Conservation (phyloP, 2,113 vertebrate species). For the Pogona vitticeps region DNA sequence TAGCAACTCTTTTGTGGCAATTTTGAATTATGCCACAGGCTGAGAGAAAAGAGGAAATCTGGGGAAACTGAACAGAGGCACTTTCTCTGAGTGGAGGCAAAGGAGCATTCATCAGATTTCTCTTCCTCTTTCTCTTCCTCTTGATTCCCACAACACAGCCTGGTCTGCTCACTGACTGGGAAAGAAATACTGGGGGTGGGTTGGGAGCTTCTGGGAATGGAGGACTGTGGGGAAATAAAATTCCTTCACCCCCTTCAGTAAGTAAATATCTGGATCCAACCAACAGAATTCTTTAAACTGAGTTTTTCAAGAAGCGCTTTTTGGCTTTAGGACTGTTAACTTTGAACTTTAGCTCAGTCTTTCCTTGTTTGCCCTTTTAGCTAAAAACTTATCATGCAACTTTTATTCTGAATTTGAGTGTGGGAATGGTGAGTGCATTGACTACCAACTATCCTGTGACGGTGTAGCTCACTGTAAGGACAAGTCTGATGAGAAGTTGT, state of each 20-base stretch:
- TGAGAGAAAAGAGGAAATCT: neutral
- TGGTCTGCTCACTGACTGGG: neutral
- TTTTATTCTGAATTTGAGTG: constrained; percentile 94
- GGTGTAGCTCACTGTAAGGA: constrained; percentile 94
- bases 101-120: neutral
- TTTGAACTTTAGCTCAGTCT: neutral
- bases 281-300: neutral
- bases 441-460: constrained; percentile 93
- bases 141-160: neutral
- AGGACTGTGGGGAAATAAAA: neutral
- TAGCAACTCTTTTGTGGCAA: neutral
- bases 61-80: neutral
- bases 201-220: neutral
- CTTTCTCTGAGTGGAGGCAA: neutral
- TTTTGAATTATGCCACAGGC: neutral
- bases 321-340: neutral
- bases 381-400: constrained; percentile 93
- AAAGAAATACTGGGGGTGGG: too few relatives aligned
- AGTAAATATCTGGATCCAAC: neutral
- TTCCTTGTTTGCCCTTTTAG: constrained; percentile 70
- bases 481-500: constrained; percentile 96
- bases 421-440: constrained; percentile 94
- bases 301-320: neutral
- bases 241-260: neutral
- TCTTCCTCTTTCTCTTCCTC: neutral